phyloP scores from a whole-genome alignment of 2,113 vertebrate species.

The Platanista minor region DNA sequence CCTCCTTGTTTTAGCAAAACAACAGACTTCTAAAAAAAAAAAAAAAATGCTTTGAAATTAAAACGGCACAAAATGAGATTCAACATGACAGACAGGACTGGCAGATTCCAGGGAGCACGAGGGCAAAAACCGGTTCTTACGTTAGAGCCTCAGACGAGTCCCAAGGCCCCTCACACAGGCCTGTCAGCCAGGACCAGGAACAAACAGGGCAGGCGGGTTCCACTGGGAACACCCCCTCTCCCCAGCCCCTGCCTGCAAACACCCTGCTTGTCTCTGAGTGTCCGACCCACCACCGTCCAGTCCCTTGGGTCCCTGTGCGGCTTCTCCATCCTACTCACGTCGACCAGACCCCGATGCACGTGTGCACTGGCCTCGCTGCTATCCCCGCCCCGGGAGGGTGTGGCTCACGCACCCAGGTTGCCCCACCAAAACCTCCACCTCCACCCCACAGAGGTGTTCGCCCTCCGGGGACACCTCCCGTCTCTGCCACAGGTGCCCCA shows the following conservation, averaged over 20 bases:
- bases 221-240: no score
- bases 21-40: background rate
- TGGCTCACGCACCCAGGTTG: background rate
- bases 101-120: background rate
- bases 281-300: fast-evolving
- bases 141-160: background rate
- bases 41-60: background rate
- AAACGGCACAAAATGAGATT: background rate
- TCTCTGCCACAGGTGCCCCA: background rate
- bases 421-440: background rate
- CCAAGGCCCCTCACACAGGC: background rate
- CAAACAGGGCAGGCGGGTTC: background rate
- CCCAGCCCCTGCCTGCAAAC: background rate
- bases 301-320: background rate
- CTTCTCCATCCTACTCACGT: background rate
- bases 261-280: background rate
- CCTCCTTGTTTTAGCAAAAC: background rate
- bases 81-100: fast-evolving
- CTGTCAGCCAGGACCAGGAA: background rate
- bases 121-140: background rate
- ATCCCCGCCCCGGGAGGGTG: background rate
- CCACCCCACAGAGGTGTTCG: background rate
- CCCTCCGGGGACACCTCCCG: background rate
- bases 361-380: background rate
- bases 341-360: fast-evolving